Evolutionary conservation across 2,888 invertebrate genomes (phyloP), one percentile per base, ranked within the genome.

Genomic region (Molanna angustata): DNA sequence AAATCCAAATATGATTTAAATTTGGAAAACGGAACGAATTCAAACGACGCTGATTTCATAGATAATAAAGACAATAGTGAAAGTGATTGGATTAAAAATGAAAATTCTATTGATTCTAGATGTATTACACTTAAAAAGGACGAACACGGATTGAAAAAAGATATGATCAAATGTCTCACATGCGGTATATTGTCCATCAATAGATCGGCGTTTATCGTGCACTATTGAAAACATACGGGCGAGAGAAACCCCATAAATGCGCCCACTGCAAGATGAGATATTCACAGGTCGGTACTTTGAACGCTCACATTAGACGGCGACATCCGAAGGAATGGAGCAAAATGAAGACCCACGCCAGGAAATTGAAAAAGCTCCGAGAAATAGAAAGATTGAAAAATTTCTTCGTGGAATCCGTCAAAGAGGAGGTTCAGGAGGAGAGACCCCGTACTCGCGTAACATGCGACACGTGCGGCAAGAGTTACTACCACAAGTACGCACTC

Each of bases 131-230:
- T 50, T 2, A 50, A 37, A n/a, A 43, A 42, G n/a, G 35, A 43
- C 18, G 50, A 50, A 22, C 33, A 43, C 14, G 50, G 50, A 2
- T 21, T 50, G 13, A 33, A 35, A 44, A 50, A 50, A 31, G 37
- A 50, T 31, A 50, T 44, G 50, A 16, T 50, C 6, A 50, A 50
- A 37, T 50, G 50, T 21, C 18, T 50, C 6, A 42, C 43, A n/a
- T 49, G 49, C 22, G 49, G 49, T 2, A 35, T 49, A n/a, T 17
- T 49, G 18, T 42, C 43, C 1, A 41, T 41, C n/a, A 49, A 49
- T 11, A 49, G 33, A 42, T 49, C 49, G n/a, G 49, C 49, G 3
- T 49, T 41, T 33, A 31, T 50, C 14, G 50, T 50, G 3, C 50
- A 50, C 13, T 43, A 41, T 20, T 9, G 50, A 14, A 50, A 50